Evolutionary conservation across 2,797 vertebrate genomes (phyloP).

Genomic region (Mormyrops boulengeri): DNA sequence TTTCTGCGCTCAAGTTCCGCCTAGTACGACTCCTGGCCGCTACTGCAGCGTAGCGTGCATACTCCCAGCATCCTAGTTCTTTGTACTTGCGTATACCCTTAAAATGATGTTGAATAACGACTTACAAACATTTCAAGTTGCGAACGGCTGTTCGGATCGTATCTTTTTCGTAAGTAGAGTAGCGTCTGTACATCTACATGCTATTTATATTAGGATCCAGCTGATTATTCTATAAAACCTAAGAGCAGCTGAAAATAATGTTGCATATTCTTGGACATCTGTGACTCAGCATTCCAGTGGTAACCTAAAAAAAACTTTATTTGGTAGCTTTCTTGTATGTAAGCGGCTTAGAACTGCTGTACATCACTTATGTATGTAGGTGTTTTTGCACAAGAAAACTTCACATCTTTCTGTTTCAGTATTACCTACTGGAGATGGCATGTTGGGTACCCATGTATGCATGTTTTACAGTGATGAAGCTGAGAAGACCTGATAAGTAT

Average conservation of each 20-base stretch:
- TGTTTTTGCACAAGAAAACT: background rate
- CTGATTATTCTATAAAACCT: background rate
- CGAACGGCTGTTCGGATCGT: too few species aligned
- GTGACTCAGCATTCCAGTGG: background rate
- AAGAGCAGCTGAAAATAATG: background rate
- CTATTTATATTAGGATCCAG: background rate
- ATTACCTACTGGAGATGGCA: background rate
- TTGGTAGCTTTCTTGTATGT: background rate
- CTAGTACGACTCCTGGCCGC: too few species aligned
- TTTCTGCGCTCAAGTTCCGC: too few species aligned
- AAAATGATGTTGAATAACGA: too few species aligned
- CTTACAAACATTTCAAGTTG: too few species aligned
- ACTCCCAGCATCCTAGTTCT: too few species aligned
- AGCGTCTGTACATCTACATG: background rate
- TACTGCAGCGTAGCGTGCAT: too few species aligned
- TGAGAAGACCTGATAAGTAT: background rate
- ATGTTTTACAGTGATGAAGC: background rate
- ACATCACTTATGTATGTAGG: background rate
- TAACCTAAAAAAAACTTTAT: background rate
- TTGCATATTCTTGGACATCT: background rate
- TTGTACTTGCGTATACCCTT: too few species aligned
- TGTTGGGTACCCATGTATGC: background rate
- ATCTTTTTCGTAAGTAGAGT: too few species aligned
- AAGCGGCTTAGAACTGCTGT: background rate
- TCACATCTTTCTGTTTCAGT: background rate